Percentiles rank a stretch among this genome's conserved stretches.
phyloP scores from a whole-genome alignment of 2,888 invertebrate species.

The Keiferia lycopersicella region DNA sequence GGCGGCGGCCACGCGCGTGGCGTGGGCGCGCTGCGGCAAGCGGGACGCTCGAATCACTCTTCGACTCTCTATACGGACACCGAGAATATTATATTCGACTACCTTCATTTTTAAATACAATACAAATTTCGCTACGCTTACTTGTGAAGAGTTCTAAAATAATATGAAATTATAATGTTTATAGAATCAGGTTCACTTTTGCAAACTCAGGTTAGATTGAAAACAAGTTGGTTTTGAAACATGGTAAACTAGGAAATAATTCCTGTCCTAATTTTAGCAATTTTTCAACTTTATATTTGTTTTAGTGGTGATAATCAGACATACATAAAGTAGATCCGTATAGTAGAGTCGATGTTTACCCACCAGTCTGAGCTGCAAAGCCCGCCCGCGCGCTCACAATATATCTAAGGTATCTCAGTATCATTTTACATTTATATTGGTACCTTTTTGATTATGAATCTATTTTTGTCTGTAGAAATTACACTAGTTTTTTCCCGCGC shows the following conservation, averaged over 20 bases:
- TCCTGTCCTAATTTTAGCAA: conserved; percentile 7
- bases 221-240: not conserved
- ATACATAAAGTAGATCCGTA: conserved; percentile 12
- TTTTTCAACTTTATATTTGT: not conserved
- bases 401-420: conserved; percentile 75
- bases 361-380: conserved; percentile 39
- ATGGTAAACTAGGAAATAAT: not conserved
- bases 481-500: conserved; percentile 75
- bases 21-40: conserved; percentile 41
- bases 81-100: not conserved
- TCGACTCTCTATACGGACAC: conserved; percentile 14
- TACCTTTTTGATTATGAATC: conserved; percentile 86
- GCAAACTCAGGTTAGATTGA: not conserved
- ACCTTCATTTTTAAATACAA: not conserved
- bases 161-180: not conserved
- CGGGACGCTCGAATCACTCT: conserved; percentile 24
- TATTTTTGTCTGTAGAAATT: conserved; percentile 82
- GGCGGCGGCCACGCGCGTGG: conserved; percentile 57
- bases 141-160: not conserved
- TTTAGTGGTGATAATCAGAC: not conserved
- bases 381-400: conserved; percentile 63
- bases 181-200: not conserved
- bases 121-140: too few relatives aligned
- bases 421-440: conserved; percentile 82
- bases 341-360: conserved; percentile 21